These are phyloP conservation scores for Leptura quadrifasciata DNA, from an alignment of 2,888 invertebrate species.

Conservation along the genomic window DNA sequence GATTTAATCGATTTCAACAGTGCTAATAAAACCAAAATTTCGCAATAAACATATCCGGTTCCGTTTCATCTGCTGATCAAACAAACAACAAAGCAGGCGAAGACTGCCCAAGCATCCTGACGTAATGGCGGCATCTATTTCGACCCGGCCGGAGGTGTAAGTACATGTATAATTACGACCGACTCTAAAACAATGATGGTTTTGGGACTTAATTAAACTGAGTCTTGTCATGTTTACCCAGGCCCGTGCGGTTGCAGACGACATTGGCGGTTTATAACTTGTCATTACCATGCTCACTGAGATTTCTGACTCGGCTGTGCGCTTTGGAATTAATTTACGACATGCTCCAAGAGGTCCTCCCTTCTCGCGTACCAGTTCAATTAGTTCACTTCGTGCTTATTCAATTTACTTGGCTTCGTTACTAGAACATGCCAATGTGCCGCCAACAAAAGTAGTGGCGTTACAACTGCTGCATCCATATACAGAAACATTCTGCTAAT, in stretches of 20 bases:
- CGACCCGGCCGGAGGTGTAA: slow-evolving; percentile 57
- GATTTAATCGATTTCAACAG: slow-evolving; percentile 31
- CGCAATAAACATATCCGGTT: slow-evolving; percentile 42
- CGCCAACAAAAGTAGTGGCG: slow-evolving; percentile 14
- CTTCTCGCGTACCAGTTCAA: slow-evolving; percentile 63
- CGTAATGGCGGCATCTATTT: slow-evolving; percentile 17
- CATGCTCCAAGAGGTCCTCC: slow-evolving; percentile 64
- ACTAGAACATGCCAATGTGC: slow-evolving; percentile 12
- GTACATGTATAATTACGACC: slow-evolving; percentile 68
- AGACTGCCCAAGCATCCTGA: slow-evolving; percentile 38
- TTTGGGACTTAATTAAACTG: slow-evolving; percentile 73
- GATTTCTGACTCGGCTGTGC: slow-evolving; percentile 64
- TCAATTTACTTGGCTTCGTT: slow-evolving; percentile 50
- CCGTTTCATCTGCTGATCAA: slow-evolving; percentile 33
- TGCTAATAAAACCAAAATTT: slow-evolving; percentile 42
- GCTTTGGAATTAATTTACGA: slow-evolving; percentile 68
- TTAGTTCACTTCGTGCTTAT: slow-evolving; percentile 62
- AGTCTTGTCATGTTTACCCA: slow-evolving; percentile 73
- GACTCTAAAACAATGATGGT: slow-evolving; percentile 71
- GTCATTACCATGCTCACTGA: slow-evolving; percentile 72
- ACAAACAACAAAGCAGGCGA: slow-evolving; percentile 33
- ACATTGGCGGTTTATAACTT: slow-evolving; percentile 72
- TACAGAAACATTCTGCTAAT: slow-evolving; percentile 35
- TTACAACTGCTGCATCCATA: slow-evolving; percentile 31
- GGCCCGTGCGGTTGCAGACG: slow-evolving; percentile 69